Percentiles rank a stretch among this genome's conserved stretches.
phyloP scores from a whole-genome alignment of 2,888 invertebrate species.

The Euphydryas editha region DNA sequence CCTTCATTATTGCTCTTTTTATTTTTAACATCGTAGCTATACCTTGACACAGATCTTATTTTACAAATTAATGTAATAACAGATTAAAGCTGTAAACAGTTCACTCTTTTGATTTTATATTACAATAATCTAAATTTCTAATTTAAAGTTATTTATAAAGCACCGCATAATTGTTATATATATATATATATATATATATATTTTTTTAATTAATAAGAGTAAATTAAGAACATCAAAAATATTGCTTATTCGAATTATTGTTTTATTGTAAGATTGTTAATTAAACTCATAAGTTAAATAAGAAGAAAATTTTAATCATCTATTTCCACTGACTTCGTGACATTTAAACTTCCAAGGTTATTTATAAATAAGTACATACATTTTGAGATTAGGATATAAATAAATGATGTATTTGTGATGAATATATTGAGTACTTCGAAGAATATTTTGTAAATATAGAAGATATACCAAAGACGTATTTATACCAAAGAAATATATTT shows the following conservation, averaged over 20 bases:
- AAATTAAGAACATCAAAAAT: constrained; percentile 11
- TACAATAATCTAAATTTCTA: neutral
- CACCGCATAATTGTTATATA: neutral
- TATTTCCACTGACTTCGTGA: constrained; percentile 2
- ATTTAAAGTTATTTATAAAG: neutral
- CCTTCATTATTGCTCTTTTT: neutral
- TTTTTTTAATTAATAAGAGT: neutral
- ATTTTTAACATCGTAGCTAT: neutral
- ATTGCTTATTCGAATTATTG: constrained; percentile 16
- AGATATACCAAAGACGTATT: neutral
- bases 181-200: constrained; percentile 5
- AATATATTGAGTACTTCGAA: neutral
- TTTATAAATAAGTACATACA: constrained; percentile 1
- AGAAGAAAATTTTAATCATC: neutral
- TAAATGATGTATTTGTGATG: constrained; percentile 6
- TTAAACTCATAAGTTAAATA: neutral
- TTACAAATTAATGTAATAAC: neutral
- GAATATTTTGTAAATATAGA: neutral
- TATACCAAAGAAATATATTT: neutral
- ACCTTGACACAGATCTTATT: constrained; percentile 4
- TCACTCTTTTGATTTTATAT: neutral
- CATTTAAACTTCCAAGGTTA: neutral
- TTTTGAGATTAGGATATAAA: neutral
- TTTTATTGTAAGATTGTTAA: constrained; percentile 5
- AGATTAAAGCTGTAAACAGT: neutral